These are phyloP conservation scores for Ericerus pela DNA, from an alignment of 1,140 invertebrate species.

Conservation along the genomic window DNA sequence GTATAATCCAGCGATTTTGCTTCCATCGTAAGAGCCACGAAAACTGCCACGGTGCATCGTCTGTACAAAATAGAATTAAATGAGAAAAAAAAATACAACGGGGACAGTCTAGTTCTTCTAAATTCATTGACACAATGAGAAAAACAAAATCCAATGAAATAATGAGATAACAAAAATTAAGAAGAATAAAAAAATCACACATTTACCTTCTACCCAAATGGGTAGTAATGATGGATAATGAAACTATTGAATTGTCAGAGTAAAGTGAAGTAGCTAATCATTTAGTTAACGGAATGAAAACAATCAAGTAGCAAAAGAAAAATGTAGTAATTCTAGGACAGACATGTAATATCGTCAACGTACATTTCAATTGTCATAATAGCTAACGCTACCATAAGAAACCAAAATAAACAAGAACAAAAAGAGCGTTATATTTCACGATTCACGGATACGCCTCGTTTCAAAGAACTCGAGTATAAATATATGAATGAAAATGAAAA, in stretches of 20 bases:
- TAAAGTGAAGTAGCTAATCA: neutral
- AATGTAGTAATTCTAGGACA: neutral
- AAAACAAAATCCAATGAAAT: neutral
- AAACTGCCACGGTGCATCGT: constrained; percentile 13
- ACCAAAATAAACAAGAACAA: constrained; percentile 9
- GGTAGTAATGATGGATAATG: constrained; percentile 1
- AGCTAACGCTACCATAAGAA: neutral
- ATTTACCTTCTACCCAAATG: constrained; percentile 3
- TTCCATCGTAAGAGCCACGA: constrained; percentile 46
- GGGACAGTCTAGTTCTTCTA: neutral
- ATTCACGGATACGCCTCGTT: constrained; percentile 8
- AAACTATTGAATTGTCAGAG: neutral
- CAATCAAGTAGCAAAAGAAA: neutral
- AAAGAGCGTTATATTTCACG: neutral
- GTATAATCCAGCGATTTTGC: constrained; percentile 92
- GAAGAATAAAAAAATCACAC: neutral
- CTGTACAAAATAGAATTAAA: neutral
- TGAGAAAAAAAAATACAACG: neutral
- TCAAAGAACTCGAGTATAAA: too few relatives aligned
- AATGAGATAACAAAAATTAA: neutral
- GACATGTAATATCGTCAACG: neutral
- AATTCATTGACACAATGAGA: neutral
- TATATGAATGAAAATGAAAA: too few relatives aligned
- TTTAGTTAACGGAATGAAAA: neutral
- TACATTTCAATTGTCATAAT: neutral